Base-by-base conservation (phyloP, 2,113 vertebrate species). In the Lampris megalopsis region DNA sequence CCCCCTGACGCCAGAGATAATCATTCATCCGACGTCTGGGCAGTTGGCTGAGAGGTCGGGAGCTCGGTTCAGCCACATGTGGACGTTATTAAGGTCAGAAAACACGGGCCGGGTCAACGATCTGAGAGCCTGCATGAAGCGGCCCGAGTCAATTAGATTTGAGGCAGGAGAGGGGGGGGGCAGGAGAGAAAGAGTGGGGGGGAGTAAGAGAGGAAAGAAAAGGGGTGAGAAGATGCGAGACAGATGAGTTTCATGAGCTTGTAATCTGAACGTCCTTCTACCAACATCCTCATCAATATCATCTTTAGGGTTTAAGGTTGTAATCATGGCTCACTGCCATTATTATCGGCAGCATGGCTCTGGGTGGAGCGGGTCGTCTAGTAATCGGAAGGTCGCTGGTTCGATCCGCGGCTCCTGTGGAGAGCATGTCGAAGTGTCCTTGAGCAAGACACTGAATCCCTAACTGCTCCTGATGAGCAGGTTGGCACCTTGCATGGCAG, bases 71-170 rank as follows among this genome's bases (percentile, higher is more conserved):
- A 1, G 0, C 36, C 61, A 58, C 89, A 86, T 73, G 4, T 89
- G 83, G 82, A 76, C 47, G 49, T 11, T 61, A 35, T 89, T 87
- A 80, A 6, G 37, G 64, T 37, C 73, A 84, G 72, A 65, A 63
- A 67, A 56, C 58, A 57, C 45, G 9, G 37, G 7, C 42, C 52
- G 68, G 69, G 66, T 80, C 45, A 50, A 8, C 62, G 63, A 68
- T 82, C 74, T 78, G 74, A 61, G 9, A 59, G 71, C 41, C 13
- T 75, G 58, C 13, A 41, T 45, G 37, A 74, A 54, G 36, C 60
- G 61, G 63, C 75, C 71, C 82, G 48, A 65, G 53, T 75, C 76
- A 73, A 89, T 71, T 72, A 0, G 9, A 52, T 87, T 77, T 71
- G 10, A 40, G 13, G 40, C 10, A 59, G 6, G n/a, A 58, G 24